A percentile compares a stretch with the other conserved stretches of the same genome.
Conservation (phyloP, 37 sponge, comb jelly and placozoan species). For the Geodia barretti region DNA sequence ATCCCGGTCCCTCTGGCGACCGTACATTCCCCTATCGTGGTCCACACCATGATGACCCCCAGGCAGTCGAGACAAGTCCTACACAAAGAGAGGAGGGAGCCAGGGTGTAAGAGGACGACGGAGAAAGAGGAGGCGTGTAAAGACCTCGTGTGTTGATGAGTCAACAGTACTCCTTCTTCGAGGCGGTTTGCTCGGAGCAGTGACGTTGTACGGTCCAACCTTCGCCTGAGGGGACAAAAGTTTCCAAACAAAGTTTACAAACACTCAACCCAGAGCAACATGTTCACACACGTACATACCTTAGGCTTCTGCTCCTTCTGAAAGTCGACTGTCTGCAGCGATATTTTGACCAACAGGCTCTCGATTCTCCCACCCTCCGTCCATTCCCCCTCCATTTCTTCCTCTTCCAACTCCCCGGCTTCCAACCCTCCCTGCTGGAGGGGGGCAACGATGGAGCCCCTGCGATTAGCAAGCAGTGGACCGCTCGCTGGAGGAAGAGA, state of each 20-base stretch:
- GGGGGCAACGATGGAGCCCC: no score
- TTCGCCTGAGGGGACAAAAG: conserved; percentile 16
- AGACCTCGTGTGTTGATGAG: not conserved
- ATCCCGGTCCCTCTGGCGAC: not conserved
- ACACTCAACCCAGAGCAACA: no score
- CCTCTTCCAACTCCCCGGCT: not conserved
- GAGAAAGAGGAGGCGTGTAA: not conserved
- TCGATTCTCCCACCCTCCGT: not conserved
- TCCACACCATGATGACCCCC: not conserved
- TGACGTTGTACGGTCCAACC: conserved; percentile 36
- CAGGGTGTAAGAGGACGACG: not conserved
- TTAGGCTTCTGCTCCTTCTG: conserved; percentile 33
- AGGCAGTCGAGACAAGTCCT: not conserved
- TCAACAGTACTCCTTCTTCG: conserved; percentile 29
- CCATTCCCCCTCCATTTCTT: not conserved
- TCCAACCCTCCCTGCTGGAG: not conserved
- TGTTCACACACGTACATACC: no score
- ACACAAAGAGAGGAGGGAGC: conserved; percentile 2
- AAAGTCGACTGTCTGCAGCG: not conserved
- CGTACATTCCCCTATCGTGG: not conserved
- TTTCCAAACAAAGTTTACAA: not conserved
- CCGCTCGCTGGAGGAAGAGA: no score
- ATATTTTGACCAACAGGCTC: conserved; percentile 5
- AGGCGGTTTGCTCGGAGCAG: conserved; percentile 15
- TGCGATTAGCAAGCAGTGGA: no score